Evolutionary conservation across 2,113 vertebrate species (phyloP).

Genomic region (Upupa epops): DNA sequence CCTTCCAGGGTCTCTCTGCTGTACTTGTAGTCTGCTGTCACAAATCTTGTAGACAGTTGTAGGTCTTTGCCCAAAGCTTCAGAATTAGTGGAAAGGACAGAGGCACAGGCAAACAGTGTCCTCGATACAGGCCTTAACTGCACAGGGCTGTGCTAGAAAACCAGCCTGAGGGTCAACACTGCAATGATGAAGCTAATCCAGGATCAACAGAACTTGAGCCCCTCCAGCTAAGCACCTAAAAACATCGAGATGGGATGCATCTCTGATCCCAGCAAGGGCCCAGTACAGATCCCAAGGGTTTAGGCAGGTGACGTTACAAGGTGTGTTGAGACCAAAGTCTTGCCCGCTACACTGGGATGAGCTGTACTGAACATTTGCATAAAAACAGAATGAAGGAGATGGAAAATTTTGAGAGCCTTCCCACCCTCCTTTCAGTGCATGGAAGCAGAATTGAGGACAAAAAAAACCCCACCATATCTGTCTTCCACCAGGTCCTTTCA

Average conservation of each 20-base stretch:
- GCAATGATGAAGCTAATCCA: not conserved
- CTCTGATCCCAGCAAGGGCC: not conserved
- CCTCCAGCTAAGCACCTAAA: not conserved
- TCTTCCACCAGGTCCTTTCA: not conserved
- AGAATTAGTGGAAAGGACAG: not conserved
- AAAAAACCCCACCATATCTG: accelerated
- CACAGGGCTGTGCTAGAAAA: not conserved
- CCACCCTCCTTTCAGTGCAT: accelerated
- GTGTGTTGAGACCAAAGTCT: not conserved
- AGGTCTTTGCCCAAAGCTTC: not conserved
- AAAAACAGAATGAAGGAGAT: not conserved
- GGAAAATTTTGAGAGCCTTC: not conserved
- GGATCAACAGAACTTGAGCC: not conserved
- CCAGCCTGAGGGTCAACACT: accelerated
- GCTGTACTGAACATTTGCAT: not conserved
- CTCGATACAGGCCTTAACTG: not conserved
- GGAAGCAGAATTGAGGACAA: not conserved
- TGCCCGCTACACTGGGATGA: not conserved
- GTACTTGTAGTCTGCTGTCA: not conserved
- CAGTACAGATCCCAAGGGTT: not conserved
- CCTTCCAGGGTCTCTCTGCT: not conserved
- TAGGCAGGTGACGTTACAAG: not conserved
- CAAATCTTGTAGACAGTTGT: not conserved
- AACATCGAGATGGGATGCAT: not conserved
- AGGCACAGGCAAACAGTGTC: not conserved